These are phyloP conservation scores for Ariopsis seemanni DNA, from an alignment of 2,113 vertebrate species.

Conservation along the genomic window DNA sequence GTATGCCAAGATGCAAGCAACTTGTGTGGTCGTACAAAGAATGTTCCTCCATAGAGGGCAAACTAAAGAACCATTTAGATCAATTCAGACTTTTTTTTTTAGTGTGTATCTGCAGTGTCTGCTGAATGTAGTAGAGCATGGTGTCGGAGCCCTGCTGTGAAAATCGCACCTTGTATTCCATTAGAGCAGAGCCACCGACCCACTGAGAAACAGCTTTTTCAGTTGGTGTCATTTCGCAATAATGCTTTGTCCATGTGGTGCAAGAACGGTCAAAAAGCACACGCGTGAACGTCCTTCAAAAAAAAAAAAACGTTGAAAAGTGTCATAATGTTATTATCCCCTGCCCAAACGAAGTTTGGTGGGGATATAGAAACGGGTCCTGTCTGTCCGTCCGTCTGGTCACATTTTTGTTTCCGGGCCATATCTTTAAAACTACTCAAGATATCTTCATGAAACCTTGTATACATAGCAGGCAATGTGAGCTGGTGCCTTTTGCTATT, in stretches of 20 bases:
- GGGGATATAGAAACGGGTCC: too few species aligned
- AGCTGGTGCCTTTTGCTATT: too few species aligned
- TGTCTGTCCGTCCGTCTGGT: too few species aligned
- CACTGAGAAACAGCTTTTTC: constrained; percentile 6
- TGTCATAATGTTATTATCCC: not conserved
- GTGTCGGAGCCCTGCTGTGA: constrained; percentile 4
- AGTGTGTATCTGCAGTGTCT: not conserved
- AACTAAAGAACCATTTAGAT: not conserved
- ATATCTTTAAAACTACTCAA: too few species aligned
- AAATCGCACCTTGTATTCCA: constrained; percentile 24
- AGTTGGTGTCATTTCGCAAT: not conserved
- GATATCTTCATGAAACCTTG: too few species aligned
- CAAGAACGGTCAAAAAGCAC: not conserved
- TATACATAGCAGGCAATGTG: too few species aligned
- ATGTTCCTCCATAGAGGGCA: not conserved
- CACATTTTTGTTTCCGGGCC: too few species aligned
- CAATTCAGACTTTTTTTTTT: not conserved
- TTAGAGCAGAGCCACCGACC: not conserved
- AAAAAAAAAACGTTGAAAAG: not conserved
- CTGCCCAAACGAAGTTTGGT: too few species aligned
- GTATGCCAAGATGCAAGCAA: not conserved
- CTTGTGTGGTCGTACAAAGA: not conserved
- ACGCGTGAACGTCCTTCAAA: not conserved
- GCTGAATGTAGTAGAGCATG: not conserved
- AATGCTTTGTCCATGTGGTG: not conserved